phyloP scores from a whole-genome alignment of 2,113 vertebrate genomes.

The Daboia siamensis region DNA sequence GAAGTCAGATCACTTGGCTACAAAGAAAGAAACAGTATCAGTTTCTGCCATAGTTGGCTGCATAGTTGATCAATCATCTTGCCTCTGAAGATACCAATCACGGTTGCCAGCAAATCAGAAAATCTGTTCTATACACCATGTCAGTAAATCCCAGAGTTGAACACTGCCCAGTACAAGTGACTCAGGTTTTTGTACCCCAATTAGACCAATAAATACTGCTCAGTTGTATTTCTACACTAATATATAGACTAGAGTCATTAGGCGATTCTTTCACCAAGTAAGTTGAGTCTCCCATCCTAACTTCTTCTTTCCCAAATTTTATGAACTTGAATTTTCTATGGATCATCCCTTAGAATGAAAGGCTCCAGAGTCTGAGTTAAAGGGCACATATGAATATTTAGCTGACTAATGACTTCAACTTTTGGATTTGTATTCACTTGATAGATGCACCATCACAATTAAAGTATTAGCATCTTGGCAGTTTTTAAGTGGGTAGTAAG shows the following conservation, averaged over 20 bases:
- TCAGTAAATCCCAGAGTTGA: neutral
- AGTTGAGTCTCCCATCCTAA: neutral
- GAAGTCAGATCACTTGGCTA: neutral
- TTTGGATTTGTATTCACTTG: slow-evolving; percentile 41
- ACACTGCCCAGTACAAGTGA: neutral
- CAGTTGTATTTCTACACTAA: neutral
- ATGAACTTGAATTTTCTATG: slow-evolving; percentile 15
- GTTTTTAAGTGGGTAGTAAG: slow-evolving; percentile 15
- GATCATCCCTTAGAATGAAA: slow-evolving; percentile 7
- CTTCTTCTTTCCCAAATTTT: neutral
- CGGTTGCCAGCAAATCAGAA: neutral
- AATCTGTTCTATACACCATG: neutral
- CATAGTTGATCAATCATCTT: neutral
- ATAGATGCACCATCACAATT: slow-evolving; percentile 20
- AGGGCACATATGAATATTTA: slow-evolving; percentile 9
- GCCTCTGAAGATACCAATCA: neutral
- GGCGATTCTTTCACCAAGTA: neutral
- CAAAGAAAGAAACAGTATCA: neutral
- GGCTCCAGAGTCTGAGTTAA: slow-evolving; percentile 18
- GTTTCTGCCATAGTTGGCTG: neutral
- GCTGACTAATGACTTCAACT: slow-evolving; percentile 19
- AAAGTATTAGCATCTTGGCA: slow-evolving; percentile 23
- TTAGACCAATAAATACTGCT: neutral
- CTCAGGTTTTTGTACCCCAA: neutral
- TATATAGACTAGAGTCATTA: no score